Percentiles rank a stretch among this genome's conserved stretches.
Evolutionary conservation across 2,888 invertebrate species (phyloP).

Genomic region (Timema podura): DNA sequence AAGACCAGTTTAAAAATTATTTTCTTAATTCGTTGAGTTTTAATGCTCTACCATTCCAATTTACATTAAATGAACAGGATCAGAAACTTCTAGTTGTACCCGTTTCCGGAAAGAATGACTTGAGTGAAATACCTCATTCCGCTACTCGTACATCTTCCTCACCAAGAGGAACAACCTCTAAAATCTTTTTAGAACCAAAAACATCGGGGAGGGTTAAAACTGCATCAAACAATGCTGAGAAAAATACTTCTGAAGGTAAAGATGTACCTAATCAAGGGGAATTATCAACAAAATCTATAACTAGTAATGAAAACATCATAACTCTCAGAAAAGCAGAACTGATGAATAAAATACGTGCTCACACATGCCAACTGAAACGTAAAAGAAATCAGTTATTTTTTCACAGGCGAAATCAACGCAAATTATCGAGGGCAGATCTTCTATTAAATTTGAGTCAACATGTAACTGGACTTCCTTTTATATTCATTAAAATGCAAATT

Average conservation of each 20-base stretch:
- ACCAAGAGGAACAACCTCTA: no score
- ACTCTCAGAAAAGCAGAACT: neutral
- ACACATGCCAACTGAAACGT: neutral
- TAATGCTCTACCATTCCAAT: neutral
- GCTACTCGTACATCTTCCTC: no score
- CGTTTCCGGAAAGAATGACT: no score
- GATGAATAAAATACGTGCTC: neutral
- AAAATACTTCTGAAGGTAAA: no score
- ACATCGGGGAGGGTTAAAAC: no score
- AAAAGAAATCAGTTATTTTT: neutral
- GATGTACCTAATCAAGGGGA: neutral
- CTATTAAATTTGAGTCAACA: neutral
- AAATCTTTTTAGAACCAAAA: no score
- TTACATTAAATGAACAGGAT: neutral
- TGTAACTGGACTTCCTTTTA: neutral
- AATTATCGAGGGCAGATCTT: neutral
- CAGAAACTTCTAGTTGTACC: neutral
- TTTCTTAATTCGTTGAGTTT: neutral
- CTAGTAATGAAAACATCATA: neutral
- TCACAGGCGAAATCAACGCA: neutral
- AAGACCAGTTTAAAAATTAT: neutral
- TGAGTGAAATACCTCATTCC: no score
- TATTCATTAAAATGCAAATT: constrained; percentile 8
- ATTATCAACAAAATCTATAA: neutral
- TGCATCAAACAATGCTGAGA: no score